Evolutionary conservation across 2,888 invertebrate genomes (phyloP), one percentile per base, ranked within the genome.

Genomic region (Oxyscelio sp.): DNA sequence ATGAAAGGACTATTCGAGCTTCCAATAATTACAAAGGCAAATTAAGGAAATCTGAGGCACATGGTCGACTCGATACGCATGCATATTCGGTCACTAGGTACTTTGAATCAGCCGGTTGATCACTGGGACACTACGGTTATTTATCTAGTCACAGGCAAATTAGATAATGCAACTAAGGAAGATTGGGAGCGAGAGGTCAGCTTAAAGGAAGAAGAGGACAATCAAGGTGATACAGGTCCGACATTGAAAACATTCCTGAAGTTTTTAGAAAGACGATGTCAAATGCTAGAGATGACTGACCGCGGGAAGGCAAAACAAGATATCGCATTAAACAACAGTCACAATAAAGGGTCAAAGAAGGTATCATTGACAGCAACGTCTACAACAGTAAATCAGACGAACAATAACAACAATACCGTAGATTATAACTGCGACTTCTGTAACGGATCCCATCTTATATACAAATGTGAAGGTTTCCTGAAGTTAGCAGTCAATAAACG

Each of bases 251-350:
- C 2, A 8, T n/a, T 56, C 9, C 31, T 56, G 31, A 56, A 8
- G 22, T 56, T 71, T 45, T 54, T 71, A n/a, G 71, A 71, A 50
- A 58, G 24, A 38, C n/a, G 71, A 0, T 71, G 71, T 5, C 4
- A 21, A 5, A 59, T 31, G 0, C 13, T 59, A 13, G 59, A 71
- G n/a, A 59, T 34, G 31, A 22, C 27, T 9, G 56, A 56, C 17
- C 11, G 27, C 15, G 56, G 56, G 1, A 56, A 56, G 17, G 1
- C 31, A 5, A 31, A 45, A 19, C 19, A 31, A 56, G 17, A 31
- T 1, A 27, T 27, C 6, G 4, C 34, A 9, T 8, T 11, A 8
- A 34, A 4, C 34, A 34, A 6, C 6, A 1, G 11, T 2, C 4
- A 34, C 4, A 34, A 4, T 2, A 11, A 31, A 17, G 27, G 8